Conservation (phyloP, 2,113 vertebrate species). For the Myocastor coypus region DNA sequence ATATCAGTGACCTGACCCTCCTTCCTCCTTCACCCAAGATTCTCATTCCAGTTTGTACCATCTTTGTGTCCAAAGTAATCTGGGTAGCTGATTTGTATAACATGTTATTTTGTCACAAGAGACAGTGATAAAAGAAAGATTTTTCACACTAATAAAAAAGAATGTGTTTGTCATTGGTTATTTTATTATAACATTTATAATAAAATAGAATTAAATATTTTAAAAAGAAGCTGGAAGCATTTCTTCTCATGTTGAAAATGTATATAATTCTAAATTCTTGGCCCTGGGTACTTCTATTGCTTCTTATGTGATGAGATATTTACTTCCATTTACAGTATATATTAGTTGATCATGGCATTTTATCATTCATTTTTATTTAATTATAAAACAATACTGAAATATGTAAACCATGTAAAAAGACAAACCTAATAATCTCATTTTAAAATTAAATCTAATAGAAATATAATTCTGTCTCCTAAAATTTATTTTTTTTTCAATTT, state of each 20-base stretch:
- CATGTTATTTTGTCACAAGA: conserved; percentile 86
- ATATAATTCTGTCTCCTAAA: not conserved
- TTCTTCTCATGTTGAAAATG: not conserved
- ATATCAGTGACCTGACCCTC: conserved; percentile 58
- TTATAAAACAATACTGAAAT: not conserved
- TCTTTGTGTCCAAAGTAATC: conserved; percentile 78
- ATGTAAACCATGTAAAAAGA: not conserved
- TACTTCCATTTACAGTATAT: not conserved
- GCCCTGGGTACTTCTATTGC: not conserved
- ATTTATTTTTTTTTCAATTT: too few relatives aligned
- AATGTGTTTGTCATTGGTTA: not conserved
- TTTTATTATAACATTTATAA: not conserved
- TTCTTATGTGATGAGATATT: not conserved
- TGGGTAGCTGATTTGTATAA: conserved; percentile 82
- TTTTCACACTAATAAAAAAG: conserved; percentile 75
- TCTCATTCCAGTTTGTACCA: conserved; percentile 66
- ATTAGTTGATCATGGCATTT: not conserved
- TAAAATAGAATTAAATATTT: not conserved
- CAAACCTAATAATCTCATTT: not conserved
- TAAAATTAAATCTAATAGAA: not conserved
- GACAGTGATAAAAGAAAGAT: conserved; percentile 81
- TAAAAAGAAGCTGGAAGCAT: not conserved
- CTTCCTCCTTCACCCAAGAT: conserved; percentile 57
- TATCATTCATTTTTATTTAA: not conserved
- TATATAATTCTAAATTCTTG: not conserved